Evolutionary conservation across 2,113 vertebrate genomes (phyloP).

Genomic region (Scalopus aquaticus): DNA sequence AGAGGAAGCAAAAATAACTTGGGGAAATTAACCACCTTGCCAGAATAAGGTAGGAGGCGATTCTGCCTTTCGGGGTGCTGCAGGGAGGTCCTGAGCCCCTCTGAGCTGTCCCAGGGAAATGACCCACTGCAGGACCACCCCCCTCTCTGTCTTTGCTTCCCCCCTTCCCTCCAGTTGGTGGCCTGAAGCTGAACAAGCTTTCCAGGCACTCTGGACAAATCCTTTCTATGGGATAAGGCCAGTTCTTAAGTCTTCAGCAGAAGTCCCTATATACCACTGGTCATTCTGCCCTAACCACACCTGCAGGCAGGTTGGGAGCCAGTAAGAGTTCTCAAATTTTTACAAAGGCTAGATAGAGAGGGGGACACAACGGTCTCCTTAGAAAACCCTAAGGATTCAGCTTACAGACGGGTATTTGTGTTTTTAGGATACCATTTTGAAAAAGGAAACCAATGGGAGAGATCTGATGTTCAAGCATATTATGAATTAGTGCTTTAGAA

Average conservation of each 20-base stretch:
- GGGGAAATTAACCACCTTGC: not conserved
- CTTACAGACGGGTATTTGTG: not conserved
- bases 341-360: not conserved
- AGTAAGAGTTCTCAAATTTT: not conserved
- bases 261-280: not conserved
- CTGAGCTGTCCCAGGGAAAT: not conserved
- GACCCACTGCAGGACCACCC: not conserved
- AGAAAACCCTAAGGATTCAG: not conserved
- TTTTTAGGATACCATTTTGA: not conserved
- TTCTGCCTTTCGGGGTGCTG: not conserved
- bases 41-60: not conserved
- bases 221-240: not conserved
- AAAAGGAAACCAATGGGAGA: not conserved
- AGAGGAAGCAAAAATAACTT: not conserved
- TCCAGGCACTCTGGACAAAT: not conserved
- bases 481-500: not conserved
- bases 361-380: not conserved
- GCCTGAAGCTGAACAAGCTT: not conserved
- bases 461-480: not conserved
- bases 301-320: not conserved
- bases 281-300: not conserved
- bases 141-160: not conserved
- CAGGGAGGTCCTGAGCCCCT: not conserved
- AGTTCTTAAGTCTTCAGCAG: not conserved
- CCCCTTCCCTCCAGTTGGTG: not conserved